Percentiles rank a stretch among this genome's conserved stretches.
Conservation (phyloP, 1,140 invertebrate species). For the Heliothis virescens region DNA sequence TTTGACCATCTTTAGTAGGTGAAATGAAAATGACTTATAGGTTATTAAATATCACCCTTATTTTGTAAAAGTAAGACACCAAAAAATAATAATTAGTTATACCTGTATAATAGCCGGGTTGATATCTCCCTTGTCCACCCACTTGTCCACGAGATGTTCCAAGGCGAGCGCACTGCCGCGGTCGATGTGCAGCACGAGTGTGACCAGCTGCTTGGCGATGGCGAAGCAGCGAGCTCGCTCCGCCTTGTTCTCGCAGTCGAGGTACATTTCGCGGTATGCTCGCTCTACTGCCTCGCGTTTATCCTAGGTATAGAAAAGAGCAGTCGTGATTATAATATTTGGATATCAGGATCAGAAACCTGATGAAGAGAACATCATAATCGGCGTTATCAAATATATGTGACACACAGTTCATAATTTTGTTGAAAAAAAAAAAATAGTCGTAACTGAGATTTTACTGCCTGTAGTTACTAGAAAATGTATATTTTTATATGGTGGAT, state of each 20-base stretch:
- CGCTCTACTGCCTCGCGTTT: constrained; percentile 87
- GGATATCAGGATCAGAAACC: no score
- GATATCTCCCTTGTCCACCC: constrained; percentile 88
- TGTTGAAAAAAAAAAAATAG: no score
- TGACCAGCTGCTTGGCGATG: constrained; percentile 88
- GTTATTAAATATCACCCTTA: no score
- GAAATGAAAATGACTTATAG: no score
- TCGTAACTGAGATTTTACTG: no score
- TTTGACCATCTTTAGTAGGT: no score
- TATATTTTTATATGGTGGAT: no score
- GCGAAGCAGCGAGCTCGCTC: constrained; percentile 78
- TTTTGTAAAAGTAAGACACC: no score
- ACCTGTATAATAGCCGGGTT: constrained; percentile 85
- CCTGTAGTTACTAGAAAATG: no score
- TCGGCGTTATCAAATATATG: background rate
- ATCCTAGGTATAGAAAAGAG: constrained; percentile 70
- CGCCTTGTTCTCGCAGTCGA: constrained; percentile 75
- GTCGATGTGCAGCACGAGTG: constrained; percentile 86
- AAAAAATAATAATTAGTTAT: constrained; percentile 35
- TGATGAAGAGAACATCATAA: no score
- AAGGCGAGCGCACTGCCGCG: constrained; percentile 88
- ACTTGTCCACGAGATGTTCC: constrained; percentile 89
- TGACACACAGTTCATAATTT: no score
- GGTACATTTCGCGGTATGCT: constrained; percentile 86
- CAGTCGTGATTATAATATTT: no score